Percentiles rank a stretch among this genome's conserved stretches.
phyloP scores from a whole-genome alignment of 2,797 vertebrate genomes.

The Rhinella marina region DNA sequence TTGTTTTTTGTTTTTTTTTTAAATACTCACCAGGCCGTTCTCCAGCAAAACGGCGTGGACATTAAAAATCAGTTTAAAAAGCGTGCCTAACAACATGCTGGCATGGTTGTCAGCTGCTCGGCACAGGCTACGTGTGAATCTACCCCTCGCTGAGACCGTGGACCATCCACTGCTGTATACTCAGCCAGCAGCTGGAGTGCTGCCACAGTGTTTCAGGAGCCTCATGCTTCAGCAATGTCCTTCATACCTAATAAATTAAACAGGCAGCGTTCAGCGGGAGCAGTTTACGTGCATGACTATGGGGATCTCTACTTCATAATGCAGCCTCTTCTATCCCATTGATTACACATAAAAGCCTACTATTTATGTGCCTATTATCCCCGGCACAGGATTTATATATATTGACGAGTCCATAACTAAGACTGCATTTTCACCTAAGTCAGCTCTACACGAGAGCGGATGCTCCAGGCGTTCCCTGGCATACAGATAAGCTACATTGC shows the following conservation, averaged over 20 bases:
- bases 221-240: background rate
- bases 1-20: too few species aligned
- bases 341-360: background rate
- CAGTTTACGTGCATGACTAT: background rate
- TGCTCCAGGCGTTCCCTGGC: background rate
- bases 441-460: background rate
- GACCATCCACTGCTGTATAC: background rate
- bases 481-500: background rate
- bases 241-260: background rate
- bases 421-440: background rate
- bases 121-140: too few species aligned
- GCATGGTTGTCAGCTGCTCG: too few species aligned
- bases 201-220: background rate
- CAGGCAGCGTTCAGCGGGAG: background rate
- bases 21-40: too few species aligned
- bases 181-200: background rate
- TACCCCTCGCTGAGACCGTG: too few species aligned
- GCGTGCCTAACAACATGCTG: too few species aligned
- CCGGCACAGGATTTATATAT: background rate
- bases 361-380: background rate
- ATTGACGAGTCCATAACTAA: conserved; percentile 13
- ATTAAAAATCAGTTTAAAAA: too few species aligned
- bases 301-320: background rate
- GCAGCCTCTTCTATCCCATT: background rate
- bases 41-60: too few species aligned